Evolutionary conservation across 2,797 vertebrate species (phyloP), one percentile per base, ranked within the genome.

Genomic region (Echeneis naucrates): DNA sequence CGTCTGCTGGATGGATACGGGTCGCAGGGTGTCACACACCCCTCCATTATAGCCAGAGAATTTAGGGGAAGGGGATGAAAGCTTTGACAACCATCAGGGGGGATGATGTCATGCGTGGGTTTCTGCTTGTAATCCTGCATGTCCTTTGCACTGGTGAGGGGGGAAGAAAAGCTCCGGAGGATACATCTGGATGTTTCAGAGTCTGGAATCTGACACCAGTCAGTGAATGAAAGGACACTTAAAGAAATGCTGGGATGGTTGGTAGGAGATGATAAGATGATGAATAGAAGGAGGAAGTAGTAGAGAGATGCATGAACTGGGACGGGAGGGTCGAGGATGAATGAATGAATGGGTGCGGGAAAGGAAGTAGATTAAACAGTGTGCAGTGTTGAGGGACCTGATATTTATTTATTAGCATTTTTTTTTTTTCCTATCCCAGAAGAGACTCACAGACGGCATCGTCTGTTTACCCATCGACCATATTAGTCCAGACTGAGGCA

Each of bases 101-200:
- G 81, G 56, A 80, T 92, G 91, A 92, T 91, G 90, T 92, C 82
- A 92, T 87, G 82, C 67, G 68, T 85, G 82, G 85, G 78, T 73
- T 78, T 58, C 68, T 1, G 78, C 47, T 76, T 59, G 70, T 85
- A 75, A 61, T 60, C 48, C 27, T 17, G 42, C 72, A 67, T 84
- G 86, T 88, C 89, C 85, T 86, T 69, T 68, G 82, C 66, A 72
- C 70, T 33, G 1, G 68, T 71, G 72, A 51, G 72, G 51, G 51
- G 72, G 51, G 72, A 17, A 48, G 23, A 24, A 24, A 73, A 58
- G 54, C 89, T 83, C 88, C 50, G 5, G 89, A 83, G 88, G 80
- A 77, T 72, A 90, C 90, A 90, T 90, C 87, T 91, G 91, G 90
- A 90, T 80, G 77, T 87, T 82, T 60, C 68, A 66, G 52, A 80